Evolutionary conservation across 2,888 invertebrate species (phyloP).

Genomic region (Noctua fimbriata): DNA sequence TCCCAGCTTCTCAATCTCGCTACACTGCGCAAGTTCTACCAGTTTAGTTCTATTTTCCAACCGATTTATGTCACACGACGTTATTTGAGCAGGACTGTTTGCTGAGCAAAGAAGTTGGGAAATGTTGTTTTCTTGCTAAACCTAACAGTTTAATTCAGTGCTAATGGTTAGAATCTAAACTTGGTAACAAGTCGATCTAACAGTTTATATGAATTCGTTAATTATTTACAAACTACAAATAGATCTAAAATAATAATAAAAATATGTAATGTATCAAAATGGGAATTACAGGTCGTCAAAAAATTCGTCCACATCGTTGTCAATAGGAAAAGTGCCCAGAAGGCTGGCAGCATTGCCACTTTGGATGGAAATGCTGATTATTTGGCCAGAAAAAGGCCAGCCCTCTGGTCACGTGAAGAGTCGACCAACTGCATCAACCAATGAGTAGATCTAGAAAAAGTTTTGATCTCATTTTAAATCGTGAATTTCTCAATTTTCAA

Average conservation of each 20-base stretch:
- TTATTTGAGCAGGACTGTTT: slow-evolving; percentile 44
- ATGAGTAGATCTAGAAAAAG: not conserved
- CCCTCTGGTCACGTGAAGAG: too few species aligned
- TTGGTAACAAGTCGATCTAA: not conserved
- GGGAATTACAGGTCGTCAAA: too few species aligned
- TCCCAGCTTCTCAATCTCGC: slow-evolving; percentile 30
- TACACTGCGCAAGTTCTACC: slow-evolving; percentile 8
- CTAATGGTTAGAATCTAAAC: not conserved
- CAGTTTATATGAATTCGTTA: too few species aligned
- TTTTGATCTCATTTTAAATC: not conserved
- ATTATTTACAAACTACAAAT: too few species aligned
- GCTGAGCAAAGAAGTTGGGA: slow-evolving; percentile 23
- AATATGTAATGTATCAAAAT: too few species aligned
- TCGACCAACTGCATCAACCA: too few species aligned
- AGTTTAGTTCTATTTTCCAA: slow-evolving; percentile 38
- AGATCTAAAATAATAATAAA: too few species aligned
- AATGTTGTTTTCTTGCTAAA: slow-evolving; percentile 35
- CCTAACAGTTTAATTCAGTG: slow-evolving; percentile 13
- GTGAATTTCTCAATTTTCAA: not conserved
- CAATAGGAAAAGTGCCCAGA: too few species aligned
- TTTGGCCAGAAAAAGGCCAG: too few species aligned
- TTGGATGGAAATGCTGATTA: too few species aligned
- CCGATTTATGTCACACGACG: slow-evolving; percentile 44
- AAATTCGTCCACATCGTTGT: too few species aligned
- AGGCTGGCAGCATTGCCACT: too few species aligned